A percentile compares a stretch with the other conserved stretches of the same genome.
Conservation (phyloP, 2,888 invertebrate genomes). For the Lottia gigantea region DNA sequence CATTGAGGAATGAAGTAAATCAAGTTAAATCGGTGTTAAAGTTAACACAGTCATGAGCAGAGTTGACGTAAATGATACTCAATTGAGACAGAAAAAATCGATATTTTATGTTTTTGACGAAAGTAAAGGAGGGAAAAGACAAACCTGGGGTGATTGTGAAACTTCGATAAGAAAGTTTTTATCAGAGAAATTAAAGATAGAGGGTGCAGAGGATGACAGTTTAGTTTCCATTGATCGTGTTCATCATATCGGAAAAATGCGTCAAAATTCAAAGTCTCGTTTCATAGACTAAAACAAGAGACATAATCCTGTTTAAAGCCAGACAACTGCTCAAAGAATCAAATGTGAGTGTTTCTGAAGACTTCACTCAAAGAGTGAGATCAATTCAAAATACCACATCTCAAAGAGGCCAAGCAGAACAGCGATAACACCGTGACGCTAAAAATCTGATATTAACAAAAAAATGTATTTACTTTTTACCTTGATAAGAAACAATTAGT, state of each 20-base stretch:
- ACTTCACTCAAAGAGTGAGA: background rate
- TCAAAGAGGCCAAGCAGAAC: background rate
- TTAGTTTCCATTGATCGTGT: too few relatives aligned
- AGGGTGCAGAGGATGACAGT: too few relatives aligned
- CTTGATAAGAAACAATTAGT: background rate
- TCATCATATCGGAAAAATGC: background rate
- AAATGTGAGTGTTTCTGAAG: constrained; percentile 4
- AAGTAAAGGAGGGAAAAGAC: too few relatives aligned
- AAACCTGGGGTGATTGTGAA: too few relatives aligned
- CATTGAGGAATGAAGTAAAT: too few relatives aligned
- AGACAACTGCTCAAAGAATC: constrained; percentile 8
- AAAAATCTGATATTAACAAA: constrained; percentile 1
- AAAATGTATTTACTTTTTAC: background rate
- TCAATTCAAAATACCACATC: background rate
- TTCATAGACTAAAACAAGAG: constrained; percentile 8
- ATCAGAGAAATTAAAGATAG: too few relatives aligned
- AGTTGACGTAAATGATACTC: too few relatives aligned
- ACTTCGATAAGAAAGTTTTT: too few relatives aligned
- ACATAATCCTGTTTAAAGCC: constrained; percentile 1
- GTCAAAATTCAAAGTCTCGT: background rate
- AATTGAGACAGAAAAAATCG: too few relatives aligned
- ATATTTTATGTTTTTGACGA: too few relatives aligned
- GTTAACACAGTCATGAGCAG: too few relatives aligned
- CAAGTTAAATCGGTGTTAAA: too few relatives aligned
- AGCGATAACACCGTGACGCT: background rate